Evolutionary conservation across 1,140 invertebrate species (phyloP).

Genomic region (Scaptomyza pallida): DNA sequence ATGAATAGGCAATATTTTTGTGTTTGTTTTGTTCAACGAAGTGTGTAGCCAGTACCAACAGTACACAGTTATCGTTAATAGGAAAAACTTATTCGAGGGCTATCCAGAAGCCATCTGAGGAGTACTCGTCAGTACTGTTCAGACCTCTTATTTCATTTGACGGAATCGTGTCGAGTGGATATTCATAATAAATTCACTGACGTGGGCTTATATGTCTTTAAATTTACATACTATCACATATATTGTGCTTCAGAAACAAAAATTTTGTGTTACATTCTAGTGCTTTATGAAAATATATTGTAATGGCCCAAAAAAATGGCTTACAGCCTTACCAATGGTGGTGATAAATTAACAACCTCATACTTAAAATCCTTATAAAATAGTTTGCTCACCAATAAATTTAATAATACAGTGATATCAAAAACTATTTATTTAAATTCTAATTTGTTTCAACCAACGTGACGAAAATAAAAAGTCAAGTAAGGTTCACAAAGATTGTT

Average conservation of each 20-base stretch:
- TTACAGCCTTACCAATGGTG: slow-evolving; percentile 32
- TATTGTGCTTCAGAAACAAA: slow-evolving; percentile 72
- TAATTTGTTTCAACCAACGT: background rate
- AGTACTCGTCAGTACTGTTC: slow-evolving; percentile 84
- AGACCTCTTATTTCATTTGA: slow-evolving; percentile 85
- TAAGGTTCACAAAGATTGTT: slow-evolving; percentile 12
- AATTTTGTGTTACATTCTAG: slow-evolving; percentile 68
- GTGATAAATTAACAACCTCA: slow-evolving; percentile 30
- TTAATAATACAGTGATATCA: slow-evolving; percentile 13
- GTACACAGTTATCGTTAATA: slow-evolving; percentile 81
- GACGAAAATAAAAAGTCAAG: slow-evolving; percentile 23
- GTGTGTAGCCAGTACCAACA: slow-evolving; percentile 79
- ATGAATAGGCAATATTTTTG: slow-evolving; percentile 79
- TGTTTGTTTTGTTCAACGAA: slow-evolving; percentile 80
- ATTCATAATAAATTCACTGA: slow-evolving; percentile 84
- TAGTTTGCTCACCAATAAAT: slow-evolving; percentile 12
- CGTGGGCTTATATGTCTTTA: slow-evolving; percentile 82
- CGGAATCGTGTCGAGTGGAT: slow-evolving; percentile 85
- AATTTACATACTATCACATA: slow-evolving; percentile 75
- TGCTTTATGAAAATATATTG: slow-evolving; percentile 60
- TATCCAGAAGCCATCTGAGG: slow-evolving; percentile 84
- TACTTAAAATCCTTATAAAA: background rate
- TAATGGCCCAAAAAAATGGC: slow-evolving; percentile 48
- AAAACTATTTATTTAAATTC: background rate
- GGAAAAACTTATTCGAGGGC: slow-evolving; percentile 84